phyloP scores from a whole-genome alignment of 2,797 vertebrate species.

The Clarias fuscus region DNA sequence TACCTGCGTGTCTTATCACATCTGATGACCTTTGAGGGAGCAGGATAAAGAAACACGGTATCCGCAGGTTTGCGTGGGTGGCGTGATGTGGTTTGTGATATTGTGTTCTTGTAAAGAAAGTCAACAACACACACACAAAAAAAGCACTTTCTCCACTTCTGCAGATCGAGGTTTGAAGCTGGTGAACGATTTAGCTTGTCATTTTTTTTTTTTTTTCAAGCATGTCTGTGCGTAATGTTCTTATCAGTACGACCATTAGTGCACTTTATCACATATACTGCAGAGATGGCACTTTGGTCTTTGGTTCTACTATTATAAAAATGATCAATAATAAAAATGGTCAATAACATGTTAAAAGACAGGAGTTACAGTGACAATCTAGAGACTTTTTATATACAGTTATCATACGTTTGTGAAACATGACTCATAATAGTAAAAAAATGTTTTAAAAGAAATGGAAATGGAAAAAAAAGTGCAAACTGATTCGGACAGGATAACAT shows the following conservation, averaged over 20 bases:
- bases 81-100: slow-evolving; percentile 89
- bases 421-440: too few species aligned
- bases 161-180: slow-evolving; percentile 65
- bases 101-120: slow-evolving; percentile 81
- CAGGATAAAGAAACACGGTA: slow-evolving; percentile 74
- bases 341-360: neutral
- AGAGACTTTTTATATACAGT: neutral
- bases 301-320: too few species aligned
- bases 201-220: neutral
- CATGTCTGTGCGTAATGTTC: neutral
- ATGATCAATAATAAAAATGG: neutral
- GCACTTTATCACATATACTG: neutral
- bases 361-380: neutral
- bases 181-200: slow-evolving; percentile 64
- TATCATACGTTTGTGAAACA: neutral
- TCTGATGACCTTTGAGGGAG: slow-evolving; percentile 90
- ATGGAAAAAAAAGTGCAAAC: neutral
- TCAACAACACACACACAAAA: slow-evolving; percentile 67
- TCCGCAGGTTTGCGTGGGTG: slow-evolving; percentile 81
- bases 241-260: neutral
- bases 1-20: slow-evolving; percentile 74
- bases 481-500: neutral
- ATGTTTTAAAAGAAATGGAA: too few species aligned
- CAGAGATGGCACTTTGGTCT: neutral
- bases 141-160: slow-evolving; percentile 65